These are phyloP conservation scores for Linyphia triangularis DNA, from an alignment of 2,888 invertebrate genomes.

Conservation along the genomic window DNA sequence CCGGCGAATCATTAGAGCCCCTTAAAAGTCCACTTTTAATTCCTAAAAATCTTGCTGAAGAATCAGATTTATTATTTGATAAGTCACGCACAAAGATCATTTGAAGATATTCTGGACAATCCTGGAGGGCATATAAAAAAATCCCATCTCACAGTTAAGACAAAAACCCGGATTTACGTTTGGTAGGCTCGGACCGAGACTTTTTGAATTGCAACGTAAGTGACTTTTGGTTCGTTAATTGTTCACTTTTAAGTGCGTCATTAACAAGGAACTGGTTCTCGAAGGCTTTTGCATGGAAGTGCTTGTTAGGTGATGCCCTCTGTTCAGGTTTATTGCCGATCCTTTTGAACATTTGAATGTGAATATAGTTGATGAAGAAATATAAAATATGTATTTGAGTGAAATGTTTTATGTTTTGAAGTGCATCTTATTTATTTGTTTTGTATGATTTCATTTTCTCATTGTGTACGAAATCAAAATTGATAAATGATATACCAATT, in stretches of 20 bases:
- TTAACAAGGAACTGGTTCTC: background rate
- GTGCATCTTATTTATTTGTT: no score
- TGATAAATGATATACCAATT: no score
- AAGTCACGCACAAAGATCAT: slow-evolving; percentile 44
- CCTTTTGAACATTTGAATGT: no score
- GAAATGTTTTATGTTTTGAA: no score
- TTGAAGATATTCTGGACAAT: slow-evolving; percentile 8
- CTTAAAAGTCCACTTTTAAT: slow-evolving; percentile 37
- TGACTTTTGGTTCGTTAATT: background rate
- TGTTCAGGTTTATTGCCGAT: background rate
- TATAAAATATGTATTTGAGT: no score
- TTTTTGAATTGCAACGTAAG: background rate
- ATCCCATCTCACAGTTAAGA: background rate
- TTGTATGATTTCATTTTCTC: no score
- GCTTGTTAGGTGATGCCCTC: background rate
- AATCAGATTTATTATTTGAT: slow-evolving; percentile 44
- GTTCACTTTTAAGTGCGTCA: background rate
- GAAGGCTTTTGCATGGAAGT: background rate
- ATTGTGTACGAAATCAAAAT: no score
- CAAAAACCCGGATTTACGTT: background rate
- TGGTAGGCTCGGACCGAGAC: background rate
- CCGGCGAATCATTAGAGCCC: slow-evolving; percentile 45
- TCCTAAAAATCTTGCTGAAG: slow-evolving; percentile 41
- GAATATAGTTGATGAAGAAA: no score
- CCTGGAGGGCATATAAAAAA: background rate